Percentiles rank a stretch among this genome's conserved stretches.
phyloP scores from a whole-genome alignment of 2,797 vertebrate genomes.

The Notamacropus eugenii region DNA sequence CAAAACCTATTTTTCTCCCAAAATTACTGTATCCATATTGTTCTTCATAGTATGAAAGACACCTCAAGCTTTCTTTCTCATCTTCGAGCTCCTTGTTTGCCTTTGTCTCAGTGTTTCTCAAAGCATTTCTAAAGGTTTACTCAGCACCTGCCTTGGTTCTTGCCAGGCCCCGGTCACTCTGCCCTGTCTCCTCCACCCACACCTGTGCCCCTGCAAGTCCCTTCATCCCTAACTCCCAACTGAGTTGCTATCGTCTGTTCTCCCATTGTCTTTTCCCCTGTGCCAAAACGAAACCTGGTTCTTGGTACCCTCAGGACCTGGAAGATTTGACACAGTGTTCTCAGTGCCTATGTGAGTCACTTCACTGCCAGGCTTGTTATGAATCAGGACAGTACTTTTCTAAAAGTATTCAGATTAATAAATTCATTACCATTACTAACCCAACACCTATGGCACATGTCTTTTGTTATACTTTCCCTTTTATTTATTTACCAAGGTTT shows the following conservation, averaged over 20 bases:
- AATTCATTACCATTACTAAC: background rate
- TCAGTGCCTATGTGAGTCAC: background rate
- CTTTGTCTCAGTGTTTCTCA: background rate
- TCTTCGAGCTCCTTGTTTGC: background rate
- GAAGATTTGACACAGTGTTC: background rate
- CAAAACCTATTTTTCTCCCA: background rate
- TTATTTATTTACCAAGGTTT: conserved; percentile 6
- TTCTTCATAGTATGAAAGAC: background rate
- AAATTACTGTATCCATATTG: background rate
- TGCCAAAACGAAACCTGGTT: background rate
- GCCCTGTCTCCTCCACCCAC: background rate
- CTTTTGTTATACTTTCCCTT: background rate
- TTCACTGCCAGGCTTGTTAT: background rate
- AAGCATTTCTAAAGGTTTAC: too few relatives aligned
- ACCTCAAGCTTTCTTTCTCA: background rate
- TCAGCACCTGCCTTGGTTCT: background rate
- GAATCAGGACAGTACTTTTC: background rate
- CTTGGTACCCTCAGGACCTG: background rate
- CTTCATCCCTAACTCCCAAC: background rate
- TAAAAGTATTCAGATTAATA: background rate
- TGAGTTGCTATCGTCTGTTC: background rate
- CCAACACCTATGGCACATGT: background rate
- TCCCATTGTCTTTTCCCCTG: background rate
- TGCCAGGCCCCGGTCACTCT: background rate
- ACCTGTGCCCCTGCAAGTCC: background rate